These are phyloP conservation scores for Himalopsyche japonica DNA, from an alignment of 2,888 invertebrate genomes.

Conservation along the genomic window DNA sequence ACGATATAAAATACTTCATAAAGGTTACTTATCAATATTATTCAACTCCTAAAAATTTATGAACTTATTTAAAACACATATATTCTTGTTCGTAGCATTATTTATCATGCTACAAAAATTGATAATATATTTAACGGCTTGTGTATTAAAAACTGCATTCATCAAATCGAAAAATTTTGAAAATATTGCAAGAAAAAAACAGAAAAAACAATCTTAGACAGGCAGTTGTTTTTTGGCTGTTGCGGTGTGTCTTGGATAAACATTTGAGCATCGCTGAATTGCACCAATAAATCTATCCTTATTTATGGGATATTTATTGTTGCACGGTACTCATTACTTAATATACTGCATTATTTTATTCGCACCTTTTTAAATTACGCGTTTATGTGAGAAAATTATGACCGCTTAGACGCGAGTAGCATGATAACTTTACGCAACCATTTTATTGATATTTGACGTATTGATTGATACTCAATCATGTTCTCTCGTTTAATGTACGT, in stretches of 20 bases:
- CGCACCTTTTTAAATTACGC: constrained; percentile 15
- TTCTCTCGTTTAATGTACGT: not conserved
- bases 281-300: constrained; percentile 23
- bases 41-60: too few relatives aligned
- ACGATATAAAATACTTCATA: too few relatives aligned
- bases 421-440: not conserved
- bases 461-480: not conserved
- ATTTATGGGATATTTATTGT: constrained; percentile 20
- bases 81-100: too few relatives aligned
- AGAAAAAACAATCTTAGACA: too few relatives aligned
- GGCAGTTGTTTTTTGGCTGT: not conserved
- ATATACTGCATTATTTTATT: constrained; percentile 13
- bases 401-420: not conserved
- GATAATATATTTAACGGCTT: too few relatives aligned
- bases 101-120: too few relatives aligned
- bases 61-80: too few relatives aligned
- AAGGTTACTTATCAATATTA: too few relatives aligned
- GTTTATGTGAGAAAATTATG: constrained; percentile 9
- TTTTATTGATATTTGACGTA: not conserved
- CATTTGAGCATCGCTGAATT: not conserved
- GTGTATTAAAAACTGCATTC: too few relatives aligned
- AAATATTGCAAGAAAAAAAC: too few relatives aligned
- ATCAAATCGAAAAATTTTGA: too few relatives aligned
- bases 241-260: not conserved
- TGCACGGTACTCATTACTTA: constrained; percentile 4